Evolutionary conservation across 1,140 invertebrate species (phyloP), one percentile per base, ranked within the genome.

Genomic region (Ectropis grisescens): DNA sequence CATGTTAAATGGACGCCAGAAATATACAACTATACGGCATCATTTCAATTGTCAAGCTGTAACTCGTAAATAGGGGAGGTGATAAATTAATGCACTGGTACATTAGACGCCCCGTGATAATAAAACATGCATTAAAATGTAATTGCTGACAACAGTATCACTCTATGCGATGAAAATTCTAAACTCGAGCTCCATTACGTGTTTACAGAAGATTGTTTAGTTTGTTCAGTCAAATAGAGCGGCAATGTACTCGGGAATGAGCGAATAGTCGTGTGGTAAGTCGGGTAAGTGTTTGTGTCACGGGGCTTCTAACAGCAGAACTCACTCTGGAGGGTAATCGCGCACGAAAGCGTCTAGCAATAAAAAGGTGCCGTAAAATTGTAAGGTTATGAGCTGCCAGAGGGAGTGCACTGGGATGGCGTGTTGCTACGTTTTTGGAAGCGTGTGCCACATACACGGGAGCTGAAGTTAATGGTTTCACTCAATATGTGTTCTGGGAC

Each of bases 271-370:
- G 3, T 3, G 16, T 4, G 16, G 3, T 19, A 19, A 8, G 39
- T 24, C 39, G 48, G 48, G 44, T 64, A 45, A 54, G 50, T 47
- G 51, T 46, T 41, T 40, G 41, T 33, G 45, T 56, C 49, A 45
- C 42, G 45, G 58, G 71, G 65, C 59, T 42, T 58, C 54, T 74
- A 74, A 78, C 72, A 78, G 72, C 69, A 60, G 71, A 78, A 78
- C 70, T 72, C 72, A 78, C 72, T 78, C 72, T 60, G 56, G 72
- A 67, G 72, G 72, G 72, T 75, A 78, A 78, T 78, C 72, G 72
- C 46, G 66, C 69, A 74, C 69, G 72, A 78, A 76, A 76, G 71
- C 71, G 71, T 72, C 68, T 68, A 61, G 72, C 74, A 79, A 79
- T 71, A 79, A 79, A 79, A 80, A n/a, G 61, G 47, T 61, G 55